phyloP scores from a whole-genome alignment of 1,140 invertebrate species.

The Myzus persicae region DNA sequence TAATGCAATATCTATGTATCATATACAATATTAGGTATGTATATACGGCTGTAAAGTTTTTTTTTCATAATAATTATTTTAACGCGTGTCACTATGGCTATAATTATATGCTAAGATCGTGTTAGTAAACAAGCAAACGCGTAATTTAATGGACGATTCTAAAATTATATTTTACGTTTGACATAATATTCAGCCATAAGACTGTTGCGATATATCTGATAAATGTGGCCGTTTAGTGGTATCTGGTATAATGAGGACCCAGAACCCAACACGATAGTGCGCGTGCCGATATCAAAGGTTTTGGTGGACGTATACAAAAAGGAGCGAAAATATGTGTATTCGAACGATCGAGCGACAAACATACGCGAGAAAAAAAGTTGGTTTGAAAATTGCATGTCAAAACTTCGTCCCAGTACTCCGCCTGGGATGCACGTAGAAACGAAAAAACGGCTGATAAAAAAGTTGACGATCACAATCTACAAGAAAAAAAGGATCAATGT shows the following conservation, averaged over 20 bases:
- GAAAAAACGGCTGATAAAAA: background rate
- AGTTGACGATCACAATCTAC: background rate
- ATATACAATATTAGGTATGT: too few species aligned
- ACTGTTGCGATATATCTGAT: background rate
- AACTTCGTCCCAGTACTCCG: background rate
- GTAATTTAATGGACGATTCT: background rate
- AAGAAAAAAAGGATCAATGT: background rate
- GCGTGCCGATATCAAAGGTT: background rate
- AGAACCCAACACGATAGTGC: background rate
- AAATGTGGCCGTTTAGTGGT: background rate
- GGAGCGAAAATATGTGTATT: background rate
- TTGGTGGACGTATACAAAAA: background rate
- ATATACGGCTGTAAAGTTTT: background rate
- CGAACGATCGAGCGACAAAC: fast-evolving
- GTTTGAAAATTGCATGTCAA: background rate
- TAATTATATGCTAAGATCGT: background rate
- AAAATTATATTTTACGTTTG: background rate
- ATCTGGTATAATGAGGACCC: background rate
- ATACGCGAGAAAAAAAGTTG: background rate
- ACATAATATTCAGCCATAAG: background rate
- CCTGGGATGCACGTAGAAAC: background rate
- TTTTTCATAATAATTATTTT: background rate
- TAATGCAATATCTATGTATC: background rate
- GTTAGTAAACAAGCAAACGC: background rate
- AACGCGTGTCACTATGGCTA: background rate